Evolutionary conservation across 2,797 vertebrate species (phyloP).

Genomic region (Typhlichthys subterraneus): DNA sequence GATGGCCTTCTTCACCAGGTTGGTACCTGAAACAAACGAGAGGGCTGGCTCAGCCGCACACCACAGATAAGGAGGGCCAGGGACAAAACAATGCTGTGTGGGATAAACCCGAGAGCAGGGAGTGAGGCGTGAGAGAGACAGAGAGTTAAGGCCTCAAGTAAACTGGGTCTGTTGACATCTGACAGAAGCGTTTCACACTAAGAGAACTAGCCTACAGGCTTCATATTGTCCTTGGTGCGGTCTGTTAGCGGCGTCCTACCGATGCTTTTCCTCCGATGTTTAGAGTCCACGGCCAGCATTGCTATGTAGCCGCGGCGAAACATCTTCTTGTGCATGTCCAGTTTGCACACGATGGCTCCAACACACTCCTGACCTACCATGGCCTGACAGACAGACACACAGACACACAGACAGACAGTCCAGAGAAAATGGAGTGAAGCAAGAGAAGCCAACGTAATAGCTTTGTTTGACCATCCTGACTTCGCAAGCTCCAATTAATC

Average conservation of each 20-base stretch:
- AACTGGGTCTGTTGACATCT: slow-evolving; percentile 33
- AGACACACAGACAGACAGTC: slow-evolving; percentile 11
- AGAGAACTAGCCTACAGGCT: not conserved
- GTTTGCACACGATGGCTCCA: slow-evolving; percentile 99
- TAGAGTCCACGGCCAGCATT: slow-evolving; percentile 99
- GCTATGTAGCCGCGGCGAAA: slow-evolving; percentile 99
- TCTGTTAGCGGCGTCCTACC: slow-evolving; percentile 77
- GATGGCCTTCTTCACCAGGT: slow-evolving; percentile 99
- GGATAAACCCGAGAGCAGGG: not conserved
- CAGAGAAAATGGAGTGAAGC: too few relatives aligned
- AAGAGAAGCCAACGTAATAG: too few relatives aligned
- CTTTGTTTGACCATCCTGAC: not conserved
- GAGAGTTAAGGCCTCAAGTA: slow-evolving; percentile 11
- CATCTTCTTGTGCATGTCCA: slow-evolving; percentile 99
- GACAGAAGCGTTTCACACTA: not conserved
- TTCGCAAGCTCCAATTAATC: not conserved
- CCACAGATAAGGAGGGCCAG: not conserved
- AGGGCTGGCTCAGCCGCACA: not conserved
- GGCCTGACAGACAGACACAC: slow-evolving; percentile 79
- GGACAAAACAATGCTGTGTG: not conserved
- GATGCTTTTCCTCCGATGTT: slow-evolving; percentile 99
- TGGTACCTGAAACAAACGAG: slow-evolving; percentile 89
- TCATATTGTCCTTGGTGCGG: not conserved
- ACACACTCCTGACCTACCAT: slow-evolving; percentile 99
- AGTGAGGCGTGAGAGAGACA: not conserved